Evolutionary conservation across 2,113 vertebrate species (phyloP).

Genomic region (Struthio camelus): DNA sequence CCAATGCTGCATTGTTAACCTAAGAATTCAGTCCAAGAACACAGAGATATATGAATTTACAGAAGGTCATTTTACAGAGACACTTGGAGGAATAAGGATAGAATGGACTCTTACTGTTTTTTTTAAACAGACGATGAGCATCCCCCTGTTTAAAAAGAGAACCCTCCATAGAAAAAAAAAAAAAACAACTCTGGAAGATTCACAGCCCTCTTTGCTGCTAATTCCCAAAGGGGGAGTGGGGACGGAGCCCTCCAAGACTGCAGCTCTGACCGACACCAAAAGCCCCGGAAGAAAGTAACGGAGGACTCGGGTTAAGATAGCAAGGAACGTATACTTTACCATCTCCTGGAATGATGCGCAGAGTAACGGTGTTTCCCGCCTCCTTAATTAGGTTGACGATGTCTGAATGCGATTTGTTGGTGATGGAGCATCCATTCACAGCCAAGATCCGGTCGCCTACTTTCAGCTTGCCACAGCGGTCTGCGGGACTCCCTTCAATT

Average conservation of each 20-base stretch:
- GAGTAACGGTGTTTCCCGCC: conserved; percentile 97
- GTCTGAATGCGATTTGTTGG: conserved; percentile 99
- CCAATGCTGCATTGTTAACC: neutral
- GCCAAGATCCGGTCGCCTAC: conserved; percentile 99
- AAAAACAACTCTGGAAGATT: neutral
- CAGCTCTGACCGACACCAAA: neutral
- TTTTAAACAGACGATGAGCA: neutral
- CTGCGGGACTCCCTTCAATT: conserved; percentile 98
- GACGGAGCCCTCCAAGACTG: neutral
- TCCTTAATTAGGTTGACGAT: conserved; percentile 99
- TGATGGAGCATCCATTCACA: conserved; percentile 96
- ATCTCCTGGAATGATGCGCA: conserved; percentile 98
- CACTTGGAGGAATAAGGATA: neutral
- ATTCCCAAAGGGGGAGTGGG: neutral
- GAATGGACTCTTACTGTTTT: neutral
- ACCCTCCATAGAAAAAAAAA: neutral
- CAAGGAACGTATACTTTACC: conserved; percentile 84
- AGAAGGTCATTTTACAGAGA: neutral
- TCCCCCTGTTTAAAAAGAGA: neutral
- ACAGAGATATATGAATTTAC: neutral
- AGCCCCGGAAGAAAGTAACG: neutral
- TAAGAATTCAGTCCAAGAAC: neutral
- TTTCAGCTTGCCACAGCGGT: conserved; percentile 98
- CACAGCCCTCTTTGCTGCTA: neutral
- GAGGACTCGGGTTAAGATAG: neutral